These are phyloP conservation scores for Pagrus major DNA, from an alignment of 2,113 vertebrate species.

Conservation along the genomic window DNA sequence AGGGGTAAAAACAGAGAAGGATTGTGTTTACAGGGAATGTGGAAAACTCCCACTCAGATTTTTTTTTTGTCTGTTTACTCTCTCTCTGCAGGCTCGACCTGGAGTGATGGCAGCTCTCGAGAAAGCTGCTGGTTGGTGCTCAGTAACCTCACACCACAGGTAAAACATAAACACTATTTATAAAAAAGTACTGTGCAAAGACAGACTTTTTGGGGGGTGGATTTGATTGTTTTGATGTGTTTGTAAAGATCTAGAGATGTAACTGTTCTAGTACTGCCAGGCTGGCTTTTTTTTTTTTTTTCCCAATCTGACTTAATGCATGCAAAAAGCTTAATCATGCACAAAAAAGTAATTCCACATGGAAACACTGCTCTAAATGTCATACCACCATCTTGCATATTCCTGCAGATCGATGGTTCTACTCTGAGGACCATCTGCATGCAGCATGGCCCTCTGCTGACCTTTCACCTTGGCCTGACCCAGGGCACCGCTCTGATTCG, in stretches of 20 bases:
- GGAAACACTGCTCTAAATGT: neutral
- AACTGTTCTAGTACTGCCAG: no score
- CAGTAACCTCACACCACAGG: constrained; percentile 99
- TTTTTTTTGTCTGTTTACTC: neutral
- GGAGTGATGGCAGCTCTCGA: constrained; percentile 96
- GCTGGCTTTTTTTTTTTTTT: neutral
- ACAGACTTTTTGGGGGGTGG: neutral
- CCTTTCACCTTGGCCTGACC: constrained; percentile 99
- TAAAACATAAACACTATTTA: constrained; percentile 68
- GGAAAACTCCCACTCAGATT: neutral
- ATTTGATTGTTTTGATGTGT: neutral
- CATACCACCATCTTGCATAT: neutral
- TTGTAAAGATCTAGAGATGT: neutral
- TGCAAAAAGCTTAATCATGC: no score
- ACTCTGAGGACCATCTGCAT: constrained; percentile 99
- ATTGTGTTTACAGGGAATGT: constrained; percentile 24
- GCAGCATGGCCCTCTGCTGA: constrained; percentile 99
- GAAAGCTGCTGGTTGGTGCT: constrained; percentile 99
- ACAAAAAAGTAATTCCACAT: neutral
- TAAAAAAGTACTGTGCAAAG: neutral
- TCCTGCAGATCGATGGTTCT: constrained; percentile 94
- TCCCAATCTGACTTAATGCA: neutral
- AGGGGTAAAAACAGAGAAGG: neutral
- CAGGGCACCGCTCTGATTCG: constrained; percentile 99
- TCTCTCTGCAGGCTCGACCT: constrained; percentile 87